A percentile compares a stretch with the other conserved stretches of the same genome.
Evolutionary conservation across 2,888 invertebrate genomes (phyloP).

Genomic region (Drosophila kambysellisi): DNA sequence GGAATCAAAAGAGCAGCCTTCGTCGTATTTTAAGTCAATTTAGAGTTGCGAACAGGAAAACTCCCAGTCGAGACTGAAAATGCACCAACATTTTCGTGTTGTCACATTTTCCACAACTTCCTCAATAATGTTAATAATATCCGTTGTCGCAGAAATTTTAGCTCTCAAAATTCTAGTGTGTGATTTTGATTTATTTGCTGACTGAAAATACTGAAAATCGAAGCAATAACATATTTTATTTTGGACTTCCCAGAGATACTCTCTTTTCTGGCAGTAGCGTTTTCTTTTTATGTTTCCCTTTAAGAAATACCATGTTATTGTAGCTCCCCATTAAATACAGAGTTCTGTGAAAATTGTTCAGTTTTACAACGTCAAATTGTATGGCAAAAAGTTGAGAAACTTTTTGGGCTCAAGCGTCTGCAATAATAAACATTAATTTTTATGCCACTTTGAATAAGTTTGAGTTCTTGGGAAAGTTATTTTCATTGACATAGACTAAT

Average conservation of each 20-base stretch:
- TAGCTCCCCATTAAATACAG: slow-evolving; percentile 4
- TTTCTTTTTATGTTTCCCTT: not conserved
- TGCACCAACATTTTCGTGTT: not conserved
- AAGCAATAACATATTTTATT: not conserved
- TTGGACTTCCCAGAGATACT: not conserved
- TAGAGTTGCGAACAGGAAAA: not conserved
- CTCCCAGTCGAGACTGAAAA: not conserved
- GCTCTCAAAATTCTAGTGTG: not conserved
- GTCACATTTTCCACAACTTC: not conserved
- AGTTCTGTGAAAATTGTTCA: slow-evolving; percentile 1
- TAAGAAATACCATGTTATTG: not conserved
- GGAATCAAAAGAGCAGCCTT: not conserved
- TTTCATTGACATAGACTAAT: slow-evolving; percentile 37
- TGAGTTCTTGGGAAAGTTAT: slow-evolving; percentile 36
- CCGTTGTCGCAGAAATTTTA: not conserved
- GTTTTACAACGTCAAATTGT: slow-evolving; percentile 8
- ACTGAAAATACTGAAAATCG: not conserved
- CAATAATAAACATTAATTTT: slow-evolving; percentile 56
- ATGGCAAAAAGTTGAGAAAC: slow-evolving; percentile 15
- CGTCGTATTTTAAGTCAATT: not conserved
- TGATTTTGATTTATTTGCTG: not conserved
- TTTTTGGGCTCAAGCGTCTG: slow-evolving; percentile 36
- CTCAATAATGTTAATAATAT: slow-evolving; percentile 14
- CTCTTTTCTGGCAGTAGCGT: not conserved
- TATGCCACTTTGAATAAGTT: slow-evolving; percentile 56